Evolutionary conservation across 2,888 invertebrate species (phyloP), one percentile per base, ranked within the genome.

Genomic region (Lutraria lutraria): DNA sequence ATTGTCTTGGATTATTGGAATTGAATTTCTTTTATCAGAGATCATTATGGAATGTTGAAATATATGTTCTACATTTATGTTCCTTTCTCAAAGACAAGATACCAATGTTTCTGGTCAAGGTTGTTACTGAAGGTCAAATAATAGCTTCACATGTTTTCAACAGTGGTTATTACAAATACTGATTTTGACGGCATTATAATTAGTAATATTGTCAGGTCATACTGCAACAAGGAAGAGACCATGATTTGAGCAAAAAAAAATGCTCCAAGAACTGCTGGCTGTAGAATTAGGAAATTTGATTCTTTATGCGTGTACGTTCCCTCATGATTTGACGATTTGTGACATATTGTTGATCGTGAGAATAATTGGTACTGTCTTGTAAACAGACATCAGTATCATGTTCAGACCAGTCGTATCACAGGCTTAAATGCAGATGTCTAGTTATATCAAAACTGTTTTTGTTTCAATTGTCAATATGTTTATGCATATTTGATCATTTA

Each of bases 301-400:
- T n/a, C 63, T n/a, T 25, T 25, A n/a, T 63, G 63, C 25, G n/a
- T 68, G 63, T 68, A 68, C 12, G n/a, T n/a, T 21, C 63, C 63
- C 63, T 25, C 63, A 68, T 68, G 63, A 68, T 68, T 68, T 68
- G 63, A 68, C n/a, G 63, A 68, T n/a, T 68, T 68, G 63, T 68
- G 63, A 68, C 63, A 68, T 68, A 68, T 68, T 68, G 63, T 68
- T n/a, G n/a, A 68, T 68, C 8, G 63, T 68, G 63, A 68, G 25
- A 68, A 68, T 68, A 68, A 68, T 68, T 68, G 63, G 63, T 68
- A 68, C 63, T n/a, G n/a, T 68, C 63, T 68, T 68, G 63, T 25
- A 25, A 68, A 68, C 63, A 68, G 63, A 68, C 63, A 68, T n/a
- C 3, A 4, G 25, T 68, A 68, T 68, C 63, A 25, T 25, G 25